Conservation (phyloP, 2,797 vertebrate genomes). For the Ptychadena robeensis region DNA sequence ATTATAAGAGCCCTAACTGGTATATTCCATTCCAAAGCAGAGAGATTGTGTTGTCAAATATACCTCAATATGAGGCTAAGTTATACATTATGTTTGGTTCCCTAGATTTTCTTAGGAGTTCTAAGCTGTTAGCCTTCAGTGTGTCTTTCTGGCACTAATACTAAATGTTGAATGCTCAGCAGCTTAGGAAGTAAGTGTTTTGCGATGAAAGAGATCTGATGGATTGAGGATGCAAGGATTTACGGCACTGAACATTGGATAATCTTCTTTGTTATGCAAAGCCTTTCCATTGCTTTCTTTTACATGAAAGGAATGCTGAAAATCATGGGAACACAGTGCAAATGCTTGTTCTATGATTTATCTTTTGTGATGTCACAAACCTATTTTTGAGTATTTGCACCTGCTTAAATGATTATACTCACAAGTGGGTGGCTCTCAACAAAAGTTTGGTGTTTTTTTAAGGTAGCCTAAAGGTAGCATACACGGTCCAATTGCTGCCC, state of each 20-base stretch:
- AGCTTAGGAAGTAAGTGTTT: slow-evolving; percentile 14
- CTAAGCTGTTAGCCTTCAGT: neutral
- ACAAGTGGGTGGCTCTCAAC: neutral
- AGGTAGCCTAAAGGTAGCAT: no score
- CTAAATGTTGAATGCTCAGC: slow-evolving; percentile 1
- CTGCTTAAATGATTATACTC: neutral
- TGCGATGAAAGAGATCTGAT: slow-evolving; percentile 9
- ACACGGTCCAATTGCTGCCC: no score
- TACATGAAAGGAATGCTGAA: slow-evolving; percentile 4
- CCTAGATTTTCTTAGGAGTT: neutral
- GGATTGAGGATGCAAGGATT: slow-evolving; percentile 8
- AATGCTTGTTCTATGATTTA: neutral
- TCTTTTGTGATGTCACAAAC: neutral
- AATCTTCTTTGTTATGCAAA: slow-evolving; percentile 14
- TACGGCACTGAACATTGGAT: slow-evolving; percentile 7
- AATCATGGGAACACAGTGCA: neutral
- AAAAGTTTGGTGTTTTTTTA: neutral
- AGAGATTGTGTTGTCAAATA: slow-evolving; percentile 7
- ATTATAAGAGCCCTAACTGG: neutral
- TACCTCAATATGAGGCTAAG: neutral
- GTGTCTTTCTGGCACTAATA: slow-evolving; percentile 4
- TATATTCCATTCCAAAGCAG: neutral
- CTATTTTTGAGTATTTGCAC: slow-evolving; percentile 5
- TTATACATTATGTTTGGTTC: neutral
- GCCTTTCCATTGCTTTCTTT: slow-evolving; percentile 1